A percentile compares a stretch with the other conserved stretches of the same genome.
Evolutionary conservation across 2,888 invertebrate species (phyloP).

Genomic region (Nycteola revayana): DNA sequence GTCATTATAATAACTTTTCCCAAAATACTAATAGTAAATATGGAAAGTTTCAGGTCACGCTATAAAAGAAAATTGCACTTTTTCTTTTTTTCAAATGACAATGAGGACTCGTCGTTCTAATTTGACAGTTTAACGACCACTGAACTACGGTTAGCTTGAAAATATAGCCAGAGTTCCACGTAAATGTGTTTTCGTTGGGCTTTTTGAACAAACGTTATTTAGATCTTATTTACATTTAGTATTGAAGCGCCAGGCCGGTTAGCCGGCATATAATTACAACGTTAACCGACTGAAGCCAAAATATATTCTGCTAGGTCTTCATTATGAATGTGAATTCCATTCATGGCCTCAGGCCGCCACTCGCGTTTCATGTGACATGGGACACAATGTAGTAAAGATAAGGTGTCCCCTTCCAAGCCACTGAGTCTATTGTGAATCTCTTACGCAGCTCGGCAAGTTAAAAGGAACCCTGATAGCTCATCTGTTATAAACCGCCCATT

Average conservation of each 20-base stretch:
- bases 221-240: constrained; percentile 35
- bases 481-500: constrained; percentile 45
- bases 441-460: constrained; percentile 66
- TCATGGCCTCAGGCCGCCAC: constrained; percentile 59
- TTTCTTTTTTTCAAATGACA: constrained; percentile 60
- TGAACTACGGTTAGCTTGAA: constrained; percentile 45
- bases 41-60: constrained; percentile 62
- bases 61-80: constrained; percentile 65
- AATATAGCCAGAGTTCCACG: constrained; percentile 37
- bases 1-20: too few relatives aligned
- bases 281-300: constrained; percentile 28
- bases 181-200: constrained; percentile 37
- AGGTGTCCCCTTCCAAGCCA: constrained; percentile 75
- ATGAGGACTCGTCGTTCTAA: constrained; percentile 56
- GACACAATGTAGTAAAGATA: constrained; percentile 78
- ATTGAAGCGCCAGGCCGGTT: constrained; percentile 36
- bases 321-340: constrained; percentile 70
- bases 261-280: constrained; percentile 33
- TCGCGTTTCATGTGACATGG: constrained; percentile 73
- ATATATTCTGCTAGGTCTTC: constrained; percentile 57
- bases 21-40: constrained; percentile 42
- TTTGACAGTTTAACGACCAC: constrained; percentile 63
- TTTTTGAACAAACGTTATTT: constrained; percentile 38
- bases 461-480: constrained; percentile 52
- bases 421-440: constrained; percentile 75